A percentile compares a stretch with the other conserved stretches of the same genome.
These are phyloP conservation scores for Allygus modestus DNA, from an alignment of 2,888 invertebrate genomes.

Conservation along the genomic window DNA sequence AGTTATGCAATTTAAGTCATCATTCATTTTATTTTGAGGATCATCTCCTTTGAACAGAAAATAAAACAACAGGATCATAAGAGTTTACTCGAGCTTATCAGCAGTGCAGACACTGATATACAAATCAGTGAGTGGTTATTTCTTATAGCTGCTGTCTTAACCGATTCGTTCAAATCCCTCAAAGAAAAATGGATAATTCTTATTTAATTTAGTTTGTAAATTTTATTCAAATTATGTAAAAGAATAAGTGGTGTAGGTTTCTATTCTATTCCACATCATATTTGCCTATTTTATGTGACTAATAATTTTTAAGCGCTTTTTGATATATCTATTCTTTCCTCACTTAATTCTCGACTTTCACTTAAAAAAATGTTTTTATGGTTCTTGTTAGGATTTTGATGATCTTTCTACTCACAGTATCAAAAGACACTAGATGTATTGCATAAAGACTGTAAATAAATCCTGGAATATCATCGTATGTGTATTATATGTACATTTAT, in stretches of 20 bases:
- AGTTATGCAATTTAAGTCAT: background rate
- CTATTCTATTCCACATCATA: background rate
- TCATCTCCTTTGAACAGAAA: background rate
- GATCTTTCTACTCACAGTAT: background rate
- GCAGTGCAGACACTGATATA: background rate
- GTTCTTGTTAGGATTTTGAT: background rate
- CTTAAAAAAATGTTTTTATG: background rate
- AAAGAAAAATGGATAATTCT: too few species aligned
- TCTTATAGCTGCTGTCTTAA: background rate
- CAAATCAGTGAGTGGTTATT: background rate
- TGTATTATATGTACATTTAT: conserved; percentile 58
- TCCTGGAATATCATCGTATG: conserved; percentile 23
- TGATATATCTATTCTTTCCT: conserved; percentile 6
- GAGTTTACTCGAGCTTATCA: background rate
- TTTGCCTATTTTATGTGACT: background rate
- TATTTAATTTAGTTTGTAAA: too few species aligned
- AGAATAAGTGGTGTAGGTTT: background rate
- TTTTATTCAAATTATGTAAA: background rate
- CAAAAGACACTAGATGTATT: conserved; percentile 33
- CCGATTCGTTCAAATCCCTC: too few species aligned
- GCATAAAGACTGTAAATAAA: conserved; percentile 41
- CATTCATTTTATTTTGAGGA: background rate
- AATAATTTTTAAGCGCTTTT: background rate
- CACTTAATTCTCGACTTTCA: conserved; percentile 19
- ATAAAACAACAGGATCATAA: background rate